These are phyloP conservation scores for Byasa hedistus DNA, from an alignment of 2,888 invertebrate species.

Conservation along the genomic window DNA sequence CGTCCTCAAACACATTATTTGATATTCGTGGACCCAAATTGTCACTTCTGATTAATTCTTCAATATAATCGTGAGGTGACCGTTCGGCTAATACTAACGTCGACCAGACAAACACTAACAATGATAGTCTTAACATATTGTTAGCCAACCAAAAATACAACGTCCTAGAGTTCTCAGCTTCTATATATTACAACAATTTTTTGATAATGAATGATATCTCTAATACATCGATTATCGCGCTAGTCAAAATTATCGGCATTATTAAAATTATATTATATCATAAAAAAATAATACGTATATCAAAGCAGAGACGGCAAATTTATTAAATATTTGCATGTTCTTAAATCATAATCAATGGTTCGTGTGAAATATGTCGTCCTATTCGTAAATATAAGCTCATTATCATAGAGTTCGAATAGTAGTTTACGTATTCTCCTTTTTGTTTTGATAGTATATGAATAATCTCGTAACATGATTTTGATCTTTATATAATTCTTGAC, in stretches of 20 bases:
- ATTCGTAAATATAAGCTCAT: not conserved
- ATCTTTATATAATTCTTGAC: no score
- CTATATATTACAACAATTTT: slow-evolving; percentile 24
- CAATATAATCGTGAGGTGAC: slow-evolving; percentile 48
- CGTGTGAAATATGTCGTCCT: not conserved
- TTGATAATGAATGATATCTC: slow-evolving; percentile 18
- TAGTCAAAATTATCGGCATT: slow-evolving; percentile 19
- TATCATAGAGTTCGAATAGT: not conserved
- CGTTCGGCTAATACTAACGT: slow-evolving; percentile 34
- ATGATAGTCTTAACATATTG: slow-evolving; percentile 36
- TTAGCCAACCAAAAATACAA: slow-evolving; percentile 4
- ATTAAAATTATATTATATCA: slow-evolving; percentile 8
- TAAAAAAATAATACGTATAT: not conserved
- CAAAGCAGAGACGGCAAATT: not conserved
- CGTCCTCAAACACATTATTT: slow-evolving; percentile 60
- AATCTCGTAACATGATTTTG: not conserved
- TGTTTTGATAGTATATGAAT: not conserved
- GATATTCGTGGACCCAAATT: slow-evolving; percentile 45
- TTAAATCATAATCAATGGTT: not conserved
- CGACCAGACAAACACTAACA: slow-evolving; percentile 35
- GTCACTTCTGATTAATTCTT: slow-evolving; percentile 41
- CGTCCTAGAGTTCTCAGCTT: not conserved
- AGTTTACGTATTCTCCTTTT: not conserved
- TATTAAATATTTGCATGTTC: not conserved
- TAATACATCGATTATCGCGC: slow-evolving; percentile 17